These are phyloP conservation scores for Myiothlypis coronata DNA, from an alignment of 2,797 vertebrate species.

Conservation along the genomic window DNA sequence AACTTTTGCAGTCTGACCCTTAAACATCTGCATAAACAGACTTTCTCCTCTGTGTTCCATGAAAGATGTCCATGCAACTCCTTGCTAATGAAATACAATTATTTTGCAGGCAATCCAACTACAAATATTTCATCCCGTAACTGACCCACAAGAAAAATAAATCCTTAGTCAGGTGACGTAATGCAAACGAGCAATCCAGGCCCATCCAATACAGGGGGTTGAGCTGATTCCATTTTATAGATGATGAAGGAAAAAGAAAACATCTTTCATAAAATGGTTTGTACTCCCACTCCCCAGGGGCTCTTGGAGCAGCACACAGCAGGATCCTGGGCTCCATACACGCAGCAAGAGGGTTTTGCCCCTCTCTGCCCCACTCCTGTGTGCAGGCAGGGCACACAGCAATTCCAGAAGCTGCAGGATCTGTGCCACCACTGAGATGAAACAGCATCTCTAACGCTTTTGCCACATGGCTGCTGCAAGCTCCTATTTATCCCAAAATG, in stretches of 20 bases:
- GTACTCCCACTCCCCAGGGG: not conserved
- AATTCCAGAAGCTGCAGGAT: not conserved
- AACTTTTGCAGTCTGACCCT: not conserved
- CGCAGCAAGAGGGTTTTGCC: not conserved
- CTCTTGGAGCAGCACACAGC: not conserved
- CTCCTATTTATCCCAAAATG: not conserved
- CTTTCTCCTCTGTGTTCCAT: not conserved
- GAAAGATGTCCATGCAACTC: not conserved
- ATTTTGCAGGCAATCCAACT: not conserved
- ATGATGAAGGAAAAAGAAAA: not conserved
- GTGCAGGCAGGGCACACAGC: not conserved
- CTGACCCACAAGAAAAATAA: slow-evolving; percentile 18
- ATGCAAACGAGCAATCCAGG: not conserved
- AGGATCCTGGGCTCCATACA: not conserved
- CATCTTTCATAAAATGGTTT: not conserved
- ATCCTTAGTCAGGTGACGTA: not conserved
- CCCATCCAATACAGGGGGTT: not conserved
- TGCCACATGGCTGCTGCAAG: slow-evolving; percentile 4
- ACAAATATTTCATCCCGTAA: not conserved
- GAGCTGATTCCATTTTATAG: not conserved
- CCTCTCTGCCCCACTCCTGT: not conserved
- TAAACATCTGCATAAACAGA: not conserved
- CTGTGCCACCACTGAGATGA: not conserved
- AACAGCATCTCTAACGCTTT: not conserved
- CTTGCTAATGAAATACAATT: not conserved